Conservation (phyloP, 2,888 invertebrate species). For the Phyllotreta cruciferae region DNA sequence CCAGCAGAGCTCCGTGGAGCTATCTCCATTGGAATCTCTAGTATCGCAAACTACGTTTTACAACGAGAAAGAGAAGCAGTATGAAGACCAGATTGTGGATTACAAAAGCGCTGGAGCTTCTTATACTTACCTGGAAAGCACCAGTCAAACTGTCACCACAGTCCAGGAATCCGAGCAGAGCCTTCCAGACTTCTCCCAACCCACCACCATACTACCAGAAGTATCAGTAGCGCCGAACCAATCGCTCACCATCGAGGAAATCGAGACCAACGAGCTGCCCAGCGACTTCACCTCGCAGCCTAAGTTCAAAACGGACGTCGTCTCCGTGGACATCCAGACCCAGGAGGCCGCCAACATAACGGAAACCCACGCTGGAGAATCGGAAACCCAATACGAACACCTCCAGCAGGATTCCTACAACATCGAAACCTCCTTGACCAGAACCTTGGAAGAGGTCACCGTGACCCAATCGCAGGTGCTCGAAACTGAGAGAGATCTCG, state of each 20-base stretch:
- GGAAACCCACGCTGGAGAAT: slow-evolving; percentile 69
- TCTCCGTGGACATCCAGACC: slow-evolving; percentile 64
- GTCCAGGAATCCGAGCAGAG: slow-evolving; percentile 73
- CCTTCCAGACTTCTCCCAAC: slow-evolving; percentile 63
- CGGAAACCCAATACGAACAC: slow-evolving; percentile 63
- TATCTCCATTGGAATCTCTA: slow-evolving; percentile 69
- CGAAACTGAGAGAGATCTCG: slow-evolving; percentile 71
- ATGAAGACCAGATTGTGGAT: slow-evolving; percentile 59
- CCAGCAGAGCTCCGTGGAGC: slow-evolving; percentile 67
- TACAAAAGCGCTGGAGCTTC: slow-evolving; percentile 61
- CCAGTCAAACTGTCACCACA: slow-evolving; percentile 66
- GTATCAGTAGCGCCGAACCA: slow-evolving; percentile 66
- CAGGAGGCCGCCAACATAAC: slow-evolving; percentile 71
- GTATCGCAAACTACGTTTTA: slow-evolving; percentile 66
- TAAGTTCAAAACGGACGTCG: slow-evolving; percentile 65
- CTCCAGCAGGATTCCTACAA: slow-evolving; percentile 55
- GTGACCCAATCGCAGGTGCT: slow-evolving; percentile 68
- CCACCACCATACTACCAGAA: slow-evolving; percentile 65
- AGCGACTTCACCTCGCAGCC: slow-evolving; percentile 63
- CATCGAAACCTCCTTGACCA: slow-evolving; percentile 60
- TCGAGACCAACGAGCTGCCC: slow-evolving; percentile 65
- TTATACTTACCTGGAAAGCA: slow-evolving; percentile 66
- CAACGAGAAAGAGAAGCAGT: slow-evolving; percentile 67
- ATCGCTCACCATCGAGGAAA: slow-evolving; percentile 68
- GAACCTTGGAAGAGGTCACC: slow-evolving; percentile 68